Percentiles rank a stretch among this genome's conserved stretches.
Conservation (phyloP, 2,888 invertebrate genomes). For the Polyploca ridens region DNA sequence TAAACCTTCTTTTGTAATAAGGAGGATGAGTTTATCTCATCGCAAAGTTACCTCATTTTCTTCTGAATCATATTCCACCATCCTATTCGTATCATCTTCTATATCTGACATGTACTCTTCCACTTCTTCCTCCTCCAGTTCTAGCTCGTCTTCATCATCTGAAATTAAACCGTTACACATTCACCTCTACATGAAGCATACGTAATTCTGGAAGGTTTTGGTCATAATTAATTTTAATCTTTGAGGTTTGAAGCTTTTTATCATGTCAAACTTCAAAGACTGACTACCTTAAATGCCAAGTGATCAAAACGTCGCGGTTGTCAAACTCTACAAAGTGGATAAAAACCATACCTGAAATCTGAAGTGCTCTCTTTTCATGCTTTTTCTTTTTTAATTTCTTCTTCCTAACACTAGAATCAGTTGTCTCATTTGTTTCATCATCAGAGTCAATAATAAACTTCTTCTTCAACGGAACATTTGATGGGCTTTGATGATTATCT, state of each 20-base stretch:
- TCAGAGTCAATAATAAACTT: conserved; percentile 75
- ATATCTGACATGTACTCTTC: conserved; percentile 63
- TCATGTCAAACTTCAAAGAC: too few relatives aligned
- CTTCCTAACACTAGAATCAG: conserved; percentile 38
- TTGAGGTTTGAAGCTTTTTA: too few relatives aligned
- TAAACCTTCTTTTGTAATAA: too few relatives aligned
- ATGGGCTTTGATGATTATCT: conserved; percentile 23
- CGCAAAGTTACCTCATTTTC: conserved; percentile 88
- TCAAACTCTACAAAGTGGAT: too few relatives aligned
- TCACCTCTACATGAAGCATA: neutral
- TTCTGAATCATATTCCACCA: conserved; percentile 92
- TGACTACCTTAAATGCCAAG: too few relatives aligned
- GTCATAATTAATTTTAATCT: too few relatives aligned
- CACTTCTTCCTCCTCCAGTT: conserved; percentile 45
- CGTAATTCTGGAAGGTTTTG: neutral
- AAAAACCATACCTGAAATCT: conserved; percentile 68
- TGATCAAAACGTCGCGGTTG: too few relatives aligned
- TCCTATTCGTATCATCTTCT: conserved; percentile 63
- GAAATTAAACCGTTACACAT: conserved; percentile 16
- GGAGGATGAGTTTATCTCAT: too few relatives aligned
- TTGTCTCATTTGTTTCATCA: conserved; percentile 55
- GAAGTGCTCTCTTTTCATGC: conserved; percentile 62
- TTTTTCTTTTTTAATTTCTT: conserved; percentile 72
- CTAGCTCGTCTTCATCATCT: conserved; percentile 67
- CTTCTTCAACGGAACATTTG: conserved; percentile 53